Evolutionary conservation across 2,888 invertebrate species (phyloP).

Genomic region (Epiblema foenella): DNA sequence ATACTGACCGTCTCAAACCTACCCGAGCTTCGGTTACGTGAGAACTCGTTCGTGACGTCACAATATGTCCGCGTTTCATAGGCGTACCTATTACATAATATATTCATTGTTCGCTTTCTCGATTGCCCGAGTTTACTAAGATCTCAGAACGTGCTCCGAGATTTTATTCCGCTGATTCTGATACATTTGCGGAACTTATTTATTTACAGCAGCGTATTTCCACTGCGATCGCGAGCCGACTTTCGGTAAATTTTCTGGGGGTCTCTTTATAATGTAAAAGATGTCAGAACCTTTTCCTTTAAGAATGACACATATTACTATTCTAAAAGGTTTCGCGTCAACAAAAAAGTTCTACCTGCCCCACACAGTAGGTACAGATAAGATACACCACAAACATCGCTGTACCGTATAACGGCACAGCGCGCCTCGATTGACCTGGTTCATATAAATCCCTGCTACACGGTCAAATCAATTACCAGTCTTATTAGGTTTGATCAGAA

Average conservation of each 20-base stretch:
- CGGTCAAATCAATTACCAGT: constrained; percentile 18
- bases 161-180: constrained; percentile 8
- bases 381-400: background rate
- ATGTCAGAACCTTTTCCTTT: too few species aligned
- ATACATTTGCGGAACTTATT: background rate
- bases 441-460: constrained; percentile 24
- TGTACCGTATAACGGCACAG: constrained; percentile 1
- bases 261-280: too few species aligned
- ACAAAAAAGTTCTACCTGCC: background rate
- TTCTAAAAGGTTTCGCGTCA: background rate
- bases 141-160: constrained; percentile 25
- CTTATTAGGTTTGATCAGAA: constrained; percentile 5
- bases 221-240: background rate
- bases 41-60: constrained; percentile 40
- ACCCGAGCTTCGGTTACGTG: constrained; percentile 36
- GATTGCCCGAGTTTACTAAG: constrained; percentile 25
- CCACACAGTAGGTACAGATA: background rate
- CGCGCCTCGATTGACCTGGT: constrained; percentile 23
- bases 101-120: constrained; percentile 43
- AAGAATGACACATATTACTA: too few species aligned
- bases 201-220: background rate
- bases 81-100: constrained; percentile 42
- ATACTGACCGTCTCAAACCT: constrained; percentile 36
- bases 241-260: too few species aligned
- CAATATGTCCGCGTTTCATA: constrained; percentile 39